Percentiles rank a stretch among this genome's conserved stretches.
Conservation (phyloP, 2,113 vertebrate species). For the Calcarius ornatus region DNA sequence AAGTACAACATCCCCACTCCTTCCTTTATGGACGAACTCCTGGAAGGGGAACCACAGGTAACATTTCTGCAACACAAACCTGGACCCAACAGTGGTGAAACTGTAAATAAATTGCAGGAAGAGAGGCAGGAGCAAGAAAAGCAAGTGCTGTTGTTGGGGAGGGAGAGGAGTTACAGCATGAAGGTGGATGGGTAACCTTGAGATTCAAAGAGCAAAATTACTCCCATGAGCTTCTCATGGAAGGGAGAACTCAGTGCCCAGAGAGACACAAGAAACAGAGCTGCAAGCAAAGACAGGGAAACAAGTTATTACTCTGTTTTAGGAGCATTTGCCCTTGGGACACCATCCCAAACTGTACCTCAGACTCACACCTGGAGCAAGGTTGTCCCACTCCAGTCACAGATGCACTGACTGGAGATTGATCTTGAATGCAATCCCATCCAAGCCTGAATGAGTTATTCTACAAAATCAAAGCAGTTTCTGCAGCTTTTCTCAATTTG, state of each 20-base stretch:
- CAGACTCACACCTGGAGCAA: not conserved
- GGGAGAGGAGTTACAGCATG: not conserved
- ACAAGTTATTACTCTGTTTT: not conserved
- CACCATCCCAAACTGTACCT: not conserved
- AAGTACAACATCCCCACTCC: not conserved
- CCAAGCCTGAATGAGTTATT: not conserved
- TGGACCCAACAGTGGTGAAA: not conserved
- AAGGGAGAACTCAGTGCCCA: not conserved
- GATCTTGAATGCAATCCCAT: not conserved
- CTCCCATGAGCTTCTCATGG: not conserved
- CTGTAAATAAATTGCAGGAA: not conserved
- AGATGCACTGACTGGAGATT: not conserved
- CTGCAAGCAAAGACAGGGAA: not conserved
- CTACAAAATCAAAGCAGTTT: not conserved
- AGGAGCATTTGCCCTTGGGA: not conserved
- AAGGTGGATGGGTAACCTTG: not conserved
- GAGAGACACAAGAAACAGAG: not conserved
- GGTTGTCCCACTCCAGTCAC: not conserved
- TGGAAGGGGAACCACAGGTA: fast-evolving
- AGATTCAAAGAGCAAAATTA: not conserved
- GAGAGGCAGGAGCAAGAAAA: not conserved
- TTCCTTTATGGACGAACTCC: not conserved
- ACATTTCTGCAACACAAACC: not conserved
- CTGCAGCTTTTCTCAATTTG: not conserved
- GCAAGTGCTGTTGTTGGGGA: not conserved